Conservation (phyloP, 2,113 vertebrate genomes). For the Chelonoidis abingdonii region DNA sequence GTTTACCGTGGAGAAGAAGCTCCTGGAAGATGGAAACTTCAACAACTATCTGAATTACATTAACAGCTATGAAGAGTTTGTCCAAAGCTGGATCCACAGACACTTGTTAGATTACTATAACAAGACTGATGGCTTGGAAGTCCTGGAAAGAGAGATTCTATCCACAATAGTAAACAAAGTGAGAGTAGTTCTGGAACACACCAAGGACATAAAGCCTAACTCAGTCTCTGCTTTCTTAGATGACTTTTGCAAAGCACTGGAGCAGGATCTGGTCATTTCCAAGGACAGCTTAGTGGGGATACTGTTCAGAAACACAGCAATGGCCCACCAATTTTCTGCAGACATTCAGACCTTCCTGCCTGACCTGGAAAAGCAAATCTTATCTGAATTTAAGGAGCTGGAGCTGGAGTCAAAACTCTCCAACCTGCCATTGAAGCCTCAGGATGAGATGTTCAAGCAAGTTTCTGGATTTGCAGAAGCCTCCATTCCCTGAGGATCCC, state of each 20-base stretch:
- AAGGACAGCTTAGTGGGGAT: neutral
- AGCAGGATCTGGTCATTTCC: neutral
- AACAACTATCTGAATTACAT: neutral
- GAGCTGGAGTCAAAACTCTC: neutral
- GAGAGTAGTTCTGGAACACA: neutral
- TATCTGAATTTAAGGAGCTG: too few species aligned
- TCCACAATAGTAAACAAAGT: neutral
- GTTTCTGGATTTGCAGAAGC: constrained; percentile 62
- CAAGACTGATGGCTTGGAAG: neutral
- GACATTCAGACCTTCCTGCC: neutral
- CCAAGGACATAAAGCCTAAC: too few species aligned
- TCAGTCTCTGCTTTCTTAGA: too few species aligned
- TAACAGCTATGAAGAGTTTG: neutral
- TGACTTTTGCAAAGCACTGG: too few species aligned
- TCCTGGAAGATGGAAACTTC: neutral
- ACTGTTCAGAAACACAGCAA: neutral
- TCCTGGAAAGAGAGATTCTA: neutral
- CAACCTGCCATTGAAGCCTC: neutral
- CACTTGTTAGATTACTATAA: neutral
- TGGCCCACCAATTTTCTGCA: neutral
- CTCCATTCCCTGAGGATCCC: too few species aligned
- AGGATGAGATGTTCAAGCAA: constrained; percentile 9
- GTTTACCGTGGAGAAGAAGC: neutral
- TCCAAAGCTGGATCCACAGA: constrained; percentile 28
- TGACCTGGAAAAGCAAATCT: neutral